Evolutionary conservation across 2,797 vertebrate genomes (phyloP), one percentile per base, ranked within the genome.

Genomic region (Scleropages formosus): DNA sequence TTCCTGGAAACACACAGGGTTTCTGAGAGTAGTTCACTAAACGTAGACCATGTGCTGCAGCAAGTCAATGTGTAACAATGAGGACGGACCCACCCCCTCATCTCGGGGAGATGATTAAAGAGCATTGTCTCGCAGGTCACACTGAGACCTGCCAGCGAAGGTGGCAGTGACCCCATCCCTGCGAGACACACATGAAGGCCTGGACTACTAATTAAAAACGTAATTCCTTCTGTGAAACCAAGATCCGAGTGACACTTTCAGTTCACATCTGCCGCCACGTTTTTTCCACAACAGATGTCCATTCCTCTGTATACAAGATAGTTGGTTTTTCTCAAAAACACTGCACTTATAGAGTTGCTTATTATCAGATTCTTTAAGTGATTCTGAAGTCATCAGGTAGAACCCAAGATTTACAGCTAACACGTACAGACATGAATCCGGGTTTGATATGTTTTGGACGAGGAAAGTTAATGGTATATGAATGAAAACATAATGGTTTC

Each of bases 351-450:
- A 76, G 67, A 79, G 68, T 73, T 75, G 72, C 77, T 47, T 73
- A 82, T 84, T 82, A 79, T 80, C 81, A 81, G 81, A 82, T 84
- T 75, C 80, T 80, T 75, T 10, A 56, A n/a, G 31, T 2, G 31
- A 31, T 6, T 39, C 2, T n/a, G n/a, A n/a, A n/a, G n/a, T n/a
- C n/a, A n/a, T n/a, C n/a, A 2, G 31, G 6, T 39, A 31, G 31
- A 39, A 6, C 31, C 39, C 31, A 31, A 39, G 31, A 2, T 39
- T 39, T 39, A 39, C 31, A 39, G n/a, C 31, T 39, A 39, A 39
- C 31, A 39, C 31, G 6, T 31, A 39, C 6, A 39, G 31, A 39
- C n/a, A n/a, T n/a, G n/a, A n/a, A n/a, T n/a, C n/a, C n/a, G n/a
- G n/a, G n/a, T n/a, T n/a, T n/a, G n/a, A n/a, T n/a, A n/a, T n/a